Conservation (phyloP, 2,113 vertebrate species). For the Rhadina sibilatrix region DNA sequence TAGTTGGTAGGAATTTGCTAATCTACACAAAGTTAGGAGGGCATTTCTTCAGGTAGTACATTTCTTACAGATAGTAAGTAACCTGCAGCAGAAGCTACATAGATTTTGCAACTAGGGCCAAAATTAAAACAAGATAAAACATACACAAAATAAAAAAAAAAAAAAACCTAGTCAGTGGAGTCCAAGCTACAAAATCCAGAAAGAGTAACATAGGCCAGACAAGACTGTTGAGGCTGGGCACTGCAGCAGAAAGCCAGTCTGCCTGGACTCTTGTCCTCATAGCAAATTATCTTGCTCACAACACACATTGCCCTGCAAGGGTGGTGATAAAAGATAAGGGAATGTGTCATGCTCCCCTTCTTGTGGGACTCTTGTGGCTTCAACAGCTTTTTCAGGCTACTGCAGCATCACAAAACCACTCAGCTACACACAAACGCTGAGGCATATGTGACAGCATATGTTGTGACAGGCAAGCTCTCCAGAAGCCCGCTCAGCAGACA, state of each 20-base stretch:
- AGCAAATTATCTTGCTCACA: background rate
- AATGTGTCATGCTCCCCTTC: accelerated
- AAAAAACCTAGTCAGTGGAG: accelerated
- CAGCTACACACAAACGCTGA: accelerated
- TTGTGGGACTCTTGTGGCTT: accelerated
- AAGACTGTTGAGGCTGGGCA: background rate
- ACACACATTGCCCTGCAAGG: background rate
- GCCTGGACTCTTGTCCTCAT: background rate
- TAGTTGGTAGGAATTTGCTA: background rate
- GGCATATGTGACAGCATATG: accelerated
- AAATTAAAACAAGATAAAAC: background rate
- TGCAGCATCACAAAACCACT: background rate
- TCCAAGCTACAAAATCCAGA: background rate
- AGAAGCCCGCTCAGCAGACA: background rate
- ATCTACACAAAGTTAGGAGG: background rate
- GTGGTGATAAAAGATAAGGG: background rate
- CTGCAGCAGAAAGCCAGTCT: background rate
- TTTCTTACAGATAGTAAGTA: background rate
- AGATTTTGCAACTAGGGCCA: background rate
- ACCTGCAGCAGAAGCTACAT: background rate
- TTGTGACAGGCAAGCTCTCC: background rate
- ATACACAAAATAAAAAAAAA: background rate
- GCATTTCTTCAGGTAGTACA: background rate
- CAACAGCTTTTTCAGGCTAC: background rate
- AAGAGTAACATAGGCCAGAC: background rate